These are phyloP conservation scores for Drosophila paucipuncta DNA, from an alignment of 2,888 invertebrate species.

Conservation along the genomic window DNA sequence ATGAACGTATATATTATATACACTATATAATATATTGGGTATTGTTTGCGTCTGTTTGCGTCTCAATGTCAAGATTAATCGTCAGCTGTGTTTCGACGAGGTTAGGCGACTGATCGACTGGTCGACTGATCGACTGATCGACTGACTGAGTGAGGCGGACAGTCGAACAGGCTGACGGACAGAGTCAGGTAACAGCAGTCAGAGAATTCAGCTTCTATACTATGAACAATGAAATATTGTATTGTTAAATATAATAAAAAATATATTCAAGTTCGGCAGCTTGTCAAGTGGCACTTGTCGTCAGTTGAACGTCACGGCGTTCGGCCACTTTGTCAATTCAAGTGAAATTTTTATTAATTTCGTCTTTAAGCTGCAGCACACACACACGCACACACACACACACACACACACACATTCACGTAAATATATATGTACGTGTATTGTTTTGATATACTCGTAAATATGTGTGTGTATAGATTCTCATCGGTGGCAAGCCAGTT, in stretches of 20 bases:
- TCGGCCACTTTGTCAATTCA: slow-evolving; percentile 82
- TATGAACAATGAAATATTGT: slow-evolving; percentile 75
- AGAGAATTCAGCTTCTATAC: slow-evolving; percentile 62
- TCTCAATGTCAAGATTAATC: slow-evolving; percentile 82
- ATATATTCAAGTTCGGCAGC: slow-evolving; percentile 79
- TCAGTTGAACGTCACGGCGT: slow-evolving; percentile 81
- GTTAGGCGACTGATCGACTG: slow-evolving; percentile 58
- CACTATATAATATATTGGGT: slow-evolving; percentile 23
- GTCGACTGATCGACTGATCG: slow-evolving; percentile 44
- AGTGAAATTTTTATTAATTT: slow-evolving; percentile 84
- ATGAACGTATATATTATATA: slow-evolving; percentile 41
- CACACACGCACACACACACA: slow-evolving; percentile 25
- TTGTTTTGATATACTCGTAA: slow-evolving; percentile 26
- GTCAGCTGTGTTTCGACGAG: slow-evolving; percentile 77
- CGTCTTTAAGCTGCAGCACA: slow-evolving; percentile 70
- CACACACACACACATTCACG: slow-evolving; percentile 13
- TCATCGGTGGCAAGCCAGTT: slow-evolving; percentile 64
- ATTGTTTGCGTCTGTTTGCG: slow-evolving; percentile 38
- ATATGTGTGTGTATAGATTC: slow-evolving; percentile 44
- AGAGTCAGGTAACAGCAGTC: slow-evolving; percentile 52
- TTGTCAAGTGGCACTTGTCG: slow-evolving; percentile 82
- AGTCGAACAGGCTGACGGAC: slow-evolving; percentile 11
- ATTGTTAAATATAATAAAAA: slow-evolving; percentile 50
- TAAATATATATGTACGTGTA: slow-evolving; percentile 20
- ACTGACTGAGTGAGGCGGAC: slow-evolving; percentile 21